These are phyloP conservation scores for Ametastegia equiseti DNA, from an alignment of 2,888 invertebrate species.

Conservation along the genomic window DNA sequence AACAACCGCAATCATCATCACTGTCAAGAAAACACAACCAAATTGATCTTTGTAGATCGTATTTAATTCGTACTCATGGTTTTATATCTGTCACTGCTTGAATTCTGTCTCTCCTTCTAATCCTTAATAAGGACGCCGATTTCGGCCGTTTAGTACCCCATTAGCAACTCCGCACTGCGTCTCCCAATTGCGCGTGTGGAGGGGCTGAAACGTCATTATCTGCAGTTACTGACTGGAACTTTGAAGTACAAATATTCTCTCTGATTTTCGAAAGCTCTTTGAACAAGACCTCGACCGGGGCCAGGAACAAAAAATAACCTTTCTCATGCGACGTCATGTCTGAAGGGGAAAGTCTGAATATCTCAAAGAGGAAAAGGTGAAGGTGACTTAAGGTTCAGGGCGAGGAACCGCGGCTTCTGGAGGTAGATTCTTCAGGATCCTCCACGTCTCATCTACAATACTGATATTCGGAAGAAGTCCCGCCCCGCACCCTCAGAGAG, in stretches of 20 bases:
- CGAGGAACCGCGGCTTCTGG: conserved; percentile 8
- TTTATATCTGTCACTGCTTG: conserved; percentile 58
- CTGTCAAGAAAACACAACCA: conserved; percentile 59
- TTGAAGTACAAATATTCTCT: conserved; percentile 24
- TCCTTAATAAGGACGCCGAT: conserved; percentile 59
- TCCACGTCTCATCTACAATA: background rate
- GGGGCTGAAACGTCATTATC: conserved; percentile 74
- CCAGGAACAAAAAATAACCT: conserved; percentile 20
- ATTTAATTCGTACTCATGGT: conserved; percentile 70
- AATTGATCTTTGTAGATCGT: conserved; percentile 54
- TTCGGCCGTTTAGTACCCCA: conserved; percentile 49
- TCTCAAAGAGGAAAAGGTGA: conserved; percentile 1
- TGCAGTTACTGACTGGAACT: conserved; percentile 38
- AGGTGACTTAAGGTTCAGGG: background rate
- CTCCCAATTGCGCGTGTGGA: conserved; percentile 67
- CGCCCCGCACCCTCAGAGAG: background rate
- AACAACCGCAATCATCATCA: conserved; percentile 73
- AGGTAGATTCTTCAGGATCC: background rate
- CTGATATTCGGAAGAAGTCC: background rate
- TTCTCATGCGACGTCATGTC: background rate
- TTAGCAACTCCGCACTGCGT: conserved; percentile 45
- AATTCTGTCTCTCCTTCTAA: conserved; percentile 56
- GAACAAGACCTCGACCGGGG: background rate
- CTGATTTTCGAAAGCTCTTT: conserved; percentile 11
- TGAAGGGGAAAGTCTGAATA: background rate